Evolutionary conservation across 2,113 vertebrate genomes (phyloP).

Genomic region (Erythrocercus mccallii): DNA sequence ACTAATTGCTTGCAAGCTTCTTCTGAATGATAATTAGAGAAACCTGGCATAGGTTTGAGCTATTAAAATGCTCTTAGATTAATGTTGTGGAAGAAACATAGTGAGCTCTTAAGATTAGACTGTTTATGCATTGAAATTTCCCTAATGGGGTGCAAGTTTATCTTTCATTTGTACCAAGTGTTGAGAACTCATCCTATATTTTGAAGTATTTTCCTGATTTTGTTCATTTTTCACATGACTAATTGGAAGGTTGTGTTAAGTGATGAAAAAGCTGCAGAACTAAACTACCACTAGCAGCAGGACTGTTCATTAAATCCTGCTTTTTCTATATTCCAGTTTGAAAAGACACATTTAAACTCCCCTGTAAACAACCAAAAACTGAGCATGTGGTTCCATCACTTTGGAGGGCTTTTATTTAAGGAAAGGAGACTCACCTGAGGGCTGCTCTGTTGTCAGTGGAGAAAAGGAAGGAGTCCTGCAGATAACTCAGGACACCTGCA

Average conservation of each 20-base stretch:
- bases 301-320: background rate
- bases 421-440: background rate
- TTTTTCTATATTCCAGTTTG: background rate
- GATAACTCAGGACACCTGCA: background rate
- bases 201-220: background rate
- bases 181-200: background rate
- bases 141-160: background rate
- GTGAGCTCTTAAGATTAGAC: background rate
- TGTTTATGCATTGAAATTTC: background rate
- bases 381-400: background rate
- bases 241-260: background rate
- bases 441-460: background rate
- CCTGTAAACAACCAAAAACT: background rate
- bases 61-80: background rate
- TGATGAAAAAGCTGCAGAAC: background rate
- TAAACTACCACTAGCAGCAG: background rate
- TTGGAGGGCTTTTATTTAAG: background rate
- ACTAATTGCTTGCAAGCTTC: background rate
- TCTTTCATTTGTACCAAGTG: background rate
- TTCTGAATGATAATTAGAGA: background rate
- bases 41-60: background rate
- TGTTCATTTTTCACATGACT: background rate
- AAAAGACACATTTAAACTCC: background rate
- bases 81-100: background rate
- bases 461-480: background rate